phyloP scores from a whole-genome alignment of 2,888 invertebrate species.

The Acrobasis suavella region DNA sequence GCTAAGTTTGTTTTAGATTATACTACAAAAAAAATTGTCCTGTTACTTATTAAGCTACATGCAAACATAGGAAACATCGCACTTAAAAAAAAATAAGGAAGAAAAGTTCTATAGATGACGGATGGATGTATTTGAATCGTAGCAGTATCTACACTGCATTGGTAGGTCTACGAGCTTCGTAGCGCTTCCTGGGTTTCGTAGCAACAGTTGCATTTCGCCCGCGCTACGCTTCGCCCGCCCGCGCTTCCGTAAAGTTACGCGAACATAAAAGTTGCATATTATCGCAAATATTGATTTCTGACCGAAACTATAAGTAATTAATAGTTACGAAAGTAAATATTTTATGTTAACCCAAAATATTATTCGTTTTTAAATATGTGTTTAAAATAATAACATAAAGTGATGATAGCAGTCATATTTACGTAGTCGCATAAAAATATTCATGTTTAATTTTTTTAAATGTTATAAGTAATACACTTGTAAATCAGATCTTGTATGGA shows the following conservation, averaged over 20 bases:
- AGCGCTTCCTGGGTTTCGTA: conserved; percentile 45
- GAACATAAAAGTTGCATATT: conserved; percentile 4
- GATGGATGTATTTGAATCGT: not conserved
- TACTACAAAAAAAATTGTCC: no score
- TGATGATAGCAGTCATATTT: no score
- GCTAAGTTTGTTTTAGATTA: no score
- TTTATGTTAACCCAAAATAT: no score
- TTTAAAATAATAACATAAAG: no score
- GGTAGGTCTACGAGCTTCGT: conserved; percentile 27
- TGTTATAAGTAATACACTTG: no score
- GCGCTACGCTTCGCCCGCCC: conserved; percentile 63
- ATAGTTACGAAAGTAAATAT: no score
- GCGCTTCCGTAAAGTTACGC: conserved; percentile 27
- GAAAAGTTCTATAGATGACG: not conserved
- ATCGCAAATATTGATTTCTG: not conserved
- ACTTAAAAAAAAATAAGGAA: not conserved
- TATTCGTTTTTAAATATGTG: no score
- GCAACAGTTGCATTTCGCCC: conserved; percentile 73
- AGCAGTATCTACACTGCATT: conserved; percentile 11
- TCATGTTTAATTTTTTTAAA: no score
- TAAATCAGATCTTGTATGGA: no score
- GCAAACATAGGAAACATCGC: not conserved
- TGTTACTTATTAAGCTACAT: not conserved
- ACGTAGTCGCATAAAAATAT: no score
- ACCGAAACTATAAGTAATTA: no score